Evolutionary conservation across 2,888 invertebrate species (phyloP), one percentile per base, ranked within the genome.

Genomic region (Chrysotoxum bicinctum): DNA sequence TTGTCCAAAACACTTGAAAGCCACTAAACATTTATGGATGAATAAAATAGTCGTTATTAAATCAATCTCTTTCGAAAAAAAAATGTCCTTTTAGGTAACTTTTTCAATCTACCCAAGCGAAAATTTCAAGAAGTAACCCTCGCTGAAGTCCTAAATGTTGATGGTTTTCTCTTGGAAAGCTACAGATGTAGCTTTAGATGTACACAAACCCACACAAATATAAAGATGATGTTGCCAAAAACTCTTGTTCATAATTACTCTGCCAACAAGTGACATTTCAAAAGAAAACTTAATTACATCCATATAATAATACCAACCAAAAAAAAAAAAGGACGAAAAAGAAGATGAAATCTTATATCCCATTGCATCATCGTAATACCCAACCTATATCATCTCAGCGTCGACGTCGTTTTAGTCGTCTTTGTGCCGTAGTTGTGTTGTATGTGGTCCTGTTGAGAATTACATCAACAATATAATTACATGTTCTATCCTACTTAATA

Each of bases 391-490:
- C 64, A 43, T 62, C 74, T 26, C 19, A 50, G 52, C 14, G 2
- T 16, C n/a, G 40, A 40, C 35, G 16, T 37, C 12, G n/a, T 48
- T 30, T 19, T 14, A 26, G 68, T 35, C 43, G 37, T 56, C 32
- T 14, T 43, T 40, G 19, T 37, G 26, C 2, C 0, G 19, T 19
- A 12, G 48, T 21, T 32, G 10, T 35, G 21, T 58, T 10, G 5
- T 26, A 14, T 58, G 10, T 50, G 7, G 60, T 26, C 43, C 35
- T 32, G 16, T 21, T 58, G 37, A 70, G 19, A 54, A 69, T 62
- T 40, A 74, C 64, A 78, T 73, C 35, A 74, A 78, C 78, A 83
- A 75, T 75, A 74, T 75, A 83, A 83, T 83, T 83, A 78, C 79
- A 72, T 84, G 79, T 75, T 75, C 75, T 52, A 84, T 84, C 52